phyloP scores from a whole-genome alignment of 2,113 vertebrate genomes.

The Gallinago undulata region DNA sequence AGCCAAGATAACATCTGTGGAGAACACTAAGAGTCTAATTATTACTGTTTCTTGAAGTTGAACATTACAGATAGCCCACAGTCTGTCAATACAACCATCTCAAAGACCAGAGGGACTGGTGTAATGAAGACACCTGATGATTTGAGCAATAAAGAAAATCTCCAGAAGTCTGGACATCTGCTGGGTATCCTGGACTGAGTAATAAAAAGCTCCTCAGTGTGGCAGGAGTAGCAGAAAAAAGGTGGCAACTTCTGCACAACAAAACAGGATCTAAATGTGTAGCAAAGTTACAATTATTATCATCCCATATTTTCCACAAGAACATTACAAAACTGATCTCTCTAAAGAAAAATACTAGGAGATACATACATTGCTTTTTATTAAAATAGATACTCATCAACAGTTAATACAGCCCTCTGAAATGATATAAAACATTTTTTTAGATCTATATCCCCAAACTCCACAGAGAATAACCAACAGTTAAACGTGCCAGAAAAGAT shows the following conservation, averaged over 20 bases:
- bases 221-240: background rate
- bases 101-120: background rate
- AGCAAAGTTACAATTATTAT: background rate
- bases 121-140: background rate
- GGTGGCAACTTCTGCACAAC: background rate
- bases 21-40: background rate
- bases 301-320: background rate
- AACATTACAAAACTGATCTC: background rate
- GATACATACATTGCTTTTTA: background rate
- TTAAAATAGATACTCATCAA: background rate
- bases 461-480: conserved; percentile 17
- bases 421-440: background rate
- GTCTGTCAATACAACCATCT: background rate
- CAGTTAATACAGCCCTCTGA: background rate
- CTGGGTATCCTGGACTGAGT: background rate
- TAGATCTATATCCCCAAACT: background rate
- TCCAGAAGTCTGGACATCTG: background rate
- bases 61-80: accelerated
- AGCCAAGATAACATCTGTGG: background rate
- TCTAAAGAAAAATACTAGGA: background rate
- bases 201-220: background rate
- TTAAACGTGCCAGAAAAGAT: background rate
- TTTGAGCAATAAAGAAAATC: background rate
- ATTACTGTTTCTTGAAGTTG: background rate
- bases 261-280: background rate